phyloP scores from a whole-genome alignment of 2,797 vertebrate species.

The Pogonophryne albipinna region DNA sequence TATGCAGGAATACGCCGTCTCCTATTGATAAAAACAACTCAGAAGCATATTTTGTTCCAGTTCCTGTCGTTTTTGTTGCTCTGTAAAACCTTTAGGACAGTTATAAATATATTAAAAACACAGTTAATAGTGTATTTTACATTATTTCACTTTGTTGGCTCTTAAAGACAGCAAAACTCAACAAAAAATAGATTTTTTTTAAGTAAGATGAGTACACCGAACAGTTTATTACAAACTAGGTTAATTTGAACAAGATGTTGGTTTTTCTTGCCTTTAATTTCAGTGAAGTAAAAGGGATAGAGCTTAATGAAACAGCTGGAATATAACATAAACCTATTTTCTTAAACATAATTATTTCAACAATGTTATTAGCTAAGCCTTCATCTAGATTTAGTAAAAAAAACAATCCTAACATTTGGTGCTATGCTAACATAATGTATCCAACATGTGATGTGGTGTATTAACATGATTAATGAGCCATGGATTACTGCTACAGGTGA shows the following conservation, averaged over 20 bases:
- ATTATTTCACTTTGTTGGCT: background rate
- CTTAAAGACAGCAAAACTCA: background rate
- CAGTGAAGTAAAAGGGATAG: constrained; percentile 46
- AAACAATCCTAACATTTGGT: background rate
- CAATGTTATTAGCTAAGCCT: background rate
- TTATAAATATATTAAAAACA: background rate
- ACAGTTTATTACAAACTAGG: too few species aligned
- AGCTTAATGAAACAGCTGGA: too few species aligned
- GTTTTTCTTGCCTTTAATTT: constrained; percentile 22
- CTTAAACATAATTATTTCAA: background rate
- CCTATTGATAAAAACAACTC: too few species aligned
- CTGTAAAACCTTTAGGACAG: background rate
- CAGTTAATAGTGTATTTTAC: background rate
- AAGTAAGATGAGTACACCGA: too few species aligned
- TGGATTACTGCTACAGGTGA: constrained; percentile 46
- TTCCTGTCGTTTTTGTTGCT: background rate
- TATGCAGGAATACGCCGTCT: background rate
- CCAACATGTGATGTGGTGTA: constrained; percentile 23
- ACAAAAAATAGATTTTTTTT: too few species aligned
- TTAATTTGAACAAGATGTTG: too few species aligned
- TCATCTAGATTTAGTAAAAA: constrained; percentile 2
- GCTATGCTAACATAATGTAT: constrained; percentile 7
- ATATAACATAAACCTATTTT: background rate
- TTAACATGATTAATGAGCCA: constrained; percentile 63
- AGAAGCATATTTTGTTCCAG: constrained; percentile 1